Base-by-base conservation (phyloP, 2,113 vertebrate species). In the Chaetodon auriga region DNA sequence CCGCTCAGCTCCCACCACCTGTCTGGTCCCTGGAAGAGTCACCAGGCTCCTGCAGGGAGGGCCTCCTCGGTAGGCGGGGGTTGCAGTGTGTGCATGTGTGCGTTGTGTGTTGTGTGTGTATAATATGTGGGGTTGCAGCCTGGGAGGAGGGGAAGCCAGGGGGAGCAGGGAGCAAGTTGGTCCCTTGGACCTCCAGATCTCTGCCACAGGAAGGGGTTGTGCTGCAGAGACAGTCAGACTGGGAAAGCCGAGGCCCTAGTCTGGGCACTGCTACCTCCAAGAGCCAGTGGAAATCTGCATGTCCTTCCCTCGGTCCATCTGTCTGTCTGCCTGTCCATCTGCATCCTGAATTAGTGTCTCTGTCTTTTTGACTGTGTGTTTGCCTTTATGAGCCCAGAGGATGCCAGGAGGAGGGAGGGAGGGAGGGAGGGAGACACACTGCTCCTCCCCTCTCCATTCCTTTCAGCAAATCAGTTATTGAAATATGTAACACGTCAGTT, bases 1-100 rank as follows among this genome's bases (percentile, higher is more conserved):
- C 93, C 84, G 68, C 89, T 94, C 91, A 80, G 90, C 91, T 93
- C 91, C 85, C 89, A 84, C 95, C 95, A 96, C 95, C 95, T 96
- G 95, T 95, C 94, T 93, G 87, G 87, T 90, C 89, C 81, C 91
- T 93, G 92, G 90, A 93, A 94, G 92, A 92, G 92, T 94, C 88
- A 89, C 86, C 21, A 55, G 58, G 72, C 82, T 83, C 92, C 84
- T 92, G 85, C 83, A 63, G 90, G 68, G 86, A 89, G 81, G 82
- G 79, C 65, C 84, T 91, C 87, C 75, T 78, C 75, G 16, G 61
- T 75, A 85, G 68, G 62, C 30, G 63, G 62, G 81, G 66, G 46
- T 25, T 61, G 41, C 46, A 66, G 65, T 65, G n/a, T 75, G 79
- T 81, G 41, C 23, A 41, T 78, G 71, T 65, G 66, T 64, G 51